phyloP scores from a whole-genome alignment of 2,888 invertebrate genomes.

The Amphipoea oculea region DNA sequence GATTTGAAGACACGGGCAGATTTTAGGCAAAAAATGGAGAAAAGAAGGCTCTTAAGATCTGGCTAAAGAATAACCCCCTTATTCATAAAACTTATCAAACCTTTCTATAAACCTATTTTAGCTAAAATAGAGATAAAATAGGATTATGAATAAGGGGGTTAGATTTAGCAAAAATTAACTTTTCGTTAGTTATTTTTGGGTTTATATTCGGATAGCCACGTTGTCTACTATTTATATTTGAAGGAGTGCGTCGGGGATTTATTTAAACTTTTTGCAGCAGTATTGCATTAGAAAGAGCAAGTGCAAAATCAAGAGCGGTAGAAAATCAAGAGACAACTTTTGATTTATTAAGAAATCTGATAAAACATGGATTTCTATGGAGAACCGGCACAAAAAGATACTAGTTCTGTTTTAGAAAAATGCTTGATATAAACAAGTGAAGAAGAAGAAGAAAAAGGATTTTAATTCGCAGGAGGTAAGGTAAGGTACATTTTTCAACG shows the following conservation, averaged over 20 bases:
- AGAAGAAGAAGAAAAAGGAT: not conserved
- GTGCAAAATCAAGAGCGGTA: not conserved
- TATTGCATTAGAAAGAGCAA: not conserved
- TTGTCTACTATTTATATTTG: not conserved
- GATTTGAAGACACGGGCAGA: not conserved
- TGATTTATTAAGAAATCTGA: not conserved
- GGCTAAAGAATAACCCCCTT: no score
- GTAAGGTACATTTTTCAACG: constrained; percentile 1
- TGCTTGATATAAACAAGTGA: not conserved
- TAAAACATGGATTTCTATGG: not conserved
- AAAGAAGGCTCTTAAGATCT: not conserved
- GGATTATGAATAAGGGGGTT: no score
- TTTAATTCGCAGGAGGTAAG: not conserved
- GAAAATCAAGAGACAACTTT: not conserved
- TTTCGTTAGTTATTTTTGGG: not conserved
- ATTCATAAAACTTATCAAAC: no score
- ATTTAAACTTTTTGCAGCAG: not conserved
- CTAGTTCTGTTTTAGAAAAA: not conserved
- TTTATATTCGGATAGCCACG: not conserved
- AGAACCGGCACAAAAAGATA: not conserved
- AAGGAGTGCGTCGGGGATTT: not conserved
- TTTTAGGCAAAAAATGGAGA: not conserved
- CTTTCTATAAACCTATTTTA: no score
- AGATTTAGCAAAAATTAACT: not conserved
- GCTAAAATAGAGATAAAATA: no score